Evolutionary conservation across 2,113 vertebrate genomes (phyloP).

Genomic region (Urocitellus parryii): DNA sequence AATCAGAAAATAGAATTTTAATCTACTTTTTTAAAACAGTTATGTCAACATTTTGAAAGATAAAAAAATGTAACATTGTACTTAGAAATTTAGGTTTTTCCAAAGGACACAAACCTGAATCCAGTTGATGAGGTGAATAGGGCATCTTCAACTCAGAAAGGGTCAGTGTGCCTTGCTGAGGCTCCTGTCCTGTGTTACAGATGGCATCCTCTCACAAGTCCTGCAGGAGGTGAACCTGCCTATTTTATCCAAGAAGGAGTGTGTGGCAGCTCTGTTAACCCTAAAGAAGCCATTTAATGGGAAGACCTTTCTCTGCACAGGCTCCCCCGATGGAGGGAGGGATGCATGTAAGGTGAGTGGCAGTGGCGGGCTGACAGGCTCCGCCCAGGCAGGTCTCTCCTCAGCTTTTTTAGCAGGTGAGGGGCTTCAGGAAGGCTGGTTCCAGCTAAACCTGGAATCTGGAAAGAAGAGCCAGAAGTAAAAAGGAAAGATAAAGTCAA

Average conservation of each 20-base stretch:
- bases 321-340: conserved; percentile 90
- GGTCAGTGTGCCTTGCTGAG: neutral
- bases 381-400: neutral
- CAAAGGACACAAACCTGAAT: neutral
- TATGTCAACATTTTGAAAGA: conserved; percentile 27
- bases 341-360: conserved; percentile 93
- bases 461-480: neutral
- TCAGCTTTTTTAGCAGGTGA: neutral
- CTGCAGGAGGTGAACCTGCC: conserved; percentile 90
- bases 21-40: neutral
- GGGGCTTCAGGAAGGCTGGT: neutral
- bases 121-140: neutral
- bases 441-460: neutral
- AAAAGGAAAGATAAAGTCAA: neutral
- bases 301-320: conserved; percentile 91
- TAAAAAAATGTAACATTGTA: neutral
- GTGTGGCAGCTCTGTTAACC: conserved; percentile 87
- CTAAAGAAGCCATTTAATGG: conserved; percentile 83
- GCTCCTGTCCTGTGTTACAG: conserved; percentile 80
- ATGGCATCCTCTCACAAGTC: conserved; percentile 86
- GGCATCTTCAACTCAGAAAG: neutral
- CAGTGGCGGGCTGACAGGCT: neutral
- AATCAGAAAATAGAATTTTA: conserved; percentile 48
- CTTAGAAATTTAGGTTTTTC: conserved; percentile 17
- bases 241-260: conserved; percentile 88